phyloP scores from a whole-genome alignment of 1,140 invertebrate genomes.

The Trinorchestia longiramus region DNA sequence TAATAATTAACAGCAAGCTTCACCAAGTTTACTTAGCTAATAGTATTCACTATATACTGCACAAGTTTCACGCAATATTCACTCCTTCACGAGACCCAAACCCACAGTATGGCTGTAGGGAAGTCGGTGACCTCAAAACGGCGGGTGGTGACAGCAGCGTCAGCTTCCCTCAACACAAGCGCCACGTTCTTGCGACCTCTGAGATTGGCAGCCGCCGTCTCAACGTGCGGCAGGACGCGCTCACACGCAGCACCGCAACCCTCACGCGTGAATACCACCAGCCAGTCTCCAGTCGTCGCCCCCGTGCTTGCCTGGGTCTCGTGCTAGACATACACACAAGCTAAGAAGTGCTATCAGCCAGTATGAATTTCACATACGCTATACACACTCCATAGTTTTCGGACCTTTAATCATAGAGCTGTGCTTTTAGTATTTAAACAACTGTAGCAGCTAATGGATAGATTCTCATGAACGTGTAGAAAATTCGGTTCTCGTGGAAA shows the following conservation, averaged over 20 bases:
- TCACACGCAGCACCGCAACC: conserved; percentile 56
- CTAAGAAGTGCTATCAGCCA: background rate
- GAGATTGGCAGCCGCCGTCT: conserved; percentile 58
- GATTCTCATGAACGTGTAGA: too few species aligned
- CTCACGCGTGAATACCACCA: conserved; percentile 69
- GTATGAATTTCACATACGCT: too few species aligned
- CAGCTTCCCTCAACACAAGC: conserved; percentile 58
- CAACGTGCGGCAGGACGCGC: conserved; percentile 54
- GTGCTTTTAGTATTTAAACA: too few species aligned
- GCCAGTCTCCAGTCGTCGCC: conserved; percentile 74
- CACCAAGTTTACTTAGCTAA: too few species aligned
- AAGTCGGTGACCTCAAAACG: conserved; percentile 65
- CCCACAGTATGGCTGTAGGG: conserved; percentile 63
- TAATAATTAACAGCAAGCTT: too few species aligned
- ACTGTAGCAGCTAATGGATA: too few species aligned
- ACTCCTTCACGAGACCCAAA: background rate
- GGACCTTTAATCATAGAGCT: too few species aligned
- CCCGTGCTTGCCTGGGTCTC: conserved; percentile 73
- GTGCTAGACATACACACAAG: conserved; percentile 68
- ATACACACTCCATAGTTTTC: too few species aligned
- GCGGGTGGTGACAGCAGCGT: conserved; percentile 60
- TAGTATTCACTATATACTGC: too few species aligned
- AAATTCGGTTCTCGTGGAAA: too few species aligned
- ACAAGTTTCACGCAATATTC: too few species aligned
- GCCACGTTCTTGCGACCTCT: conserved; percentile 60